Evolutionary conservation across 2,797 vertebrate species (phyloP).

Genomic region (Pangasius djambal): DNA sequence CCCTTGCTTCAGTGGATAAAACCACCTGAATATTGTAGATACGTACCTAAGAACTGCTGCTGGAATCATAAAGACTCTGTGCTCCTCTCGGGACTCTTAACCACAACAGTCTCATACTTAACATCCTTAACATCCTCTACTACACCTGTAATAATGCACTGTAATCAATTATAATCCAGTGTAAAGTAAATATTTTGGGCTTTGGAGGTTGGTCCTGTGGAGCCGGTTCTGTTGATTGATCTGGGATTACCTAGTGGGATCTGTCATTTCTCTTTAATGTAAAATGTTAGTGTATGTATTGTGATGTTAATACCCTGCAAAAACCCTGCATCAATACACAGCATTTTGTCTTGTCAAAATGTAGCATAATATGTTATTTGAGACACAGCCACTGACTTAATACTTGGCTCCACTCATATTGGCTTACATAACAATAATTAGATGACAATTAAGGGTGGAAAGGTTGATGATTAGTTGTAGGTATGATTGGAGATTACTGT

Average conservation of each 20-base stretch:
- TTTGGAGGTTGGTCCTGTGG: neutral
- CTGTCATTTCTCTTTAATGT: neutral
- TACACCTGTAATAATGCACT: neutral
- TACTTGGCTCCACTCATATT: too few species aligned
- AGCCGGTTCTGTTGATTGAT: neutral
- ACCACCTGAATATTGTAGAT: neutral
- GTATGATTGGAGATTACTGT: neutral
- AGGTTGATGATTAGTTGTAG: neutral
- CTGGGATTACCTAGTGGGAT: neutral
- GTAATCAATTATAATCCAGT: neutral
- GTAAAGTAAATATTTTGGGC: neutral
- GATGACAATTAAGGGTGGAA: neutral
- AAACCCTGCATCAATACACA: neutral
- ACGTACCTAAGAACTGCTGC: neutral
- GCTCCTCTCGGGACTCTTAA: neutral
- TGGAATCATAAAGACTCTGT: neutral
- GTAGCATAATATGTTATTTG: neutral
- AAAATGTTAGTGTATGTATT: neutral
- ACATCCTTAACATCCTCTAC: neutral
- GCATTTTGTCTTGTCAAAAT: neutral
- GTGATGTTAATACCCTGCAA: neutral
- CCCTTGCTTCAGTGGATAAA: neutral
- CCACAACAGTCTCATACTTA: neutral
- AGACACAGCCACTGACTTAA: neutral
- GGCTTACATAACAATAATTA: neutral